These are phyloP conservation scores for Microcebus jonahi DNA, from an alignment of 2,113 vertebrate genomes.

Conservation along the genomic window DNA sequence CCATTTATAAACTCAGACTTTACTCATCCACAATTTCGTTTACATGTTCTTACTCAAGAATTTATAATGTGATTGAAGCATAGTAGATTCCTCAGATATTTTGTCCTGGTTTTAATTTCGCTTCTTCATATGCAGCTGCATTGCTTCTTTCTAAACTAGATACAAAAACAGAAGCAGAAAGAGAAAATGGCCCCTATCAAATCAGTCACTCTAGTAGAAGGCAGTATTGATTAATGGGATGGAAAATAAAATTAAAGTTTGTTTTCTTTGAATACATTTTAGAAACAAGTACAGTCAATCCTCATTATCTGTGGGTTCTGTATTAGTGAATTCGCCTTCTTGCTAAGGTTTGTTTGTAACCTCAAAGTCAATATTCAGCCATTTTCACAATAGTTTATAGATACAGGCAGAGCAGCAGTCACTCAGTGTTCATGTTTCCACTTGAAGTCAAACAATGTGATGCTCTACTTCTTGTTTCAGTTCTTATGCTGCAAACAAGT, in stretches of 20 bases:
- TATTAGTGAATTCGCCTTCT: neutral
- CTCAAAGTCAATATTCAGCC: neutral
- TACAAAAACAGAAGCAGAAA: neutral
- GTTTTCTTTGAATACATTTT: constrained; percentile 12
- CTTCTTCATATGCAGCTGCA: neutral
- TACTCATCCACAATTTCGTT: neutral
- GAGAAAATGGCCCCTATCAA: neutral
- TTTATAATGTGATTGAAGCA: neutral
- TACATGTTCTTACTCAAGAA: neutral
- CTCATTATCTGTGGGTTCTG: neutral
- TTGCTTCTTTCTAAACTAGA: neutral
- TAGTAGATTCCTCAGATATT: neutral
- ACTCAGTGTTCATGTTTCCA: neutral
- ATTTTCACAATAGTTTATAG: neutral
- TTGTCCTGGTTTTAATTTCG: neutral
- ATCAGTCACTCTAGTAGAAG: neutral
- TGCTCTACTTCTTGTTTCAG: neutral
- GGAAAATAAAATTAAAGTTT: neutral
- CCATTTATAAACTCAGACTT: neutral
- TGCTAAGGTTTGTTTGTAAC: neutral
- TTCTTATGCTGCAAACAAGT: neutral
- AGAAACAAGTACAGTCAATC: neutral
- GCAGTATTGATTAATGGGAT: neutral
- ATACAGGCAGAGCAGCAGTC: neutral
- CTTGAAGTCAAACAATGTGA: neutral